Evolutionary conservation across 2,797 vertebrate genomes (phyloP).

Genomic region (Apogon talboti): DNA sequence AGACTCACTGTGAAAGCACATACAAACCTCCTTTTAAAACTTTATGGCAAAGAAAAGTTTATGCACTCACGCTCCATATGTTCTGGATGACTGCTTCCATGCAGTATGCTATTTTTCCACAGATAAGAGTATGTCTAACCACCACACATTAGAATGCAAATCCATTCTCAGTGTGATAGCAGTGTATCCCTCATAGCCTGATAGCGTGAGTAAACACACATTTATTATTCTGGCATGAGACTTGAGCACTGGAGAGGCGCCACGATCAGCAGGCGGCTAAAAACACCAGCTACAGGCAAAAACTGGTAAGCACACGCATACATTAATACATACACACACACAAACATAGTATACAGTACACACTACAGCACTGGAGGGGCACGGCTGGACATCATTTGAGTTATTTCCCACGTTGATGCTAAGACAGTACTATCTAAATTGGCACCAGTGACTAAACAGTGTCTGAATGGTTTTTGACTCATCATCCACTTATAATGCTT

Average conservation of each 20-base stretch:
- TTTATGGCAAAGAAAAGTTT: background rate
- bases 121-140: constrained; percentile 28
- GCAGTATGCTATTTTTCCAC: constrained; percentile 12
- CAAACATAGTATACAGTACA: too few species aligned
- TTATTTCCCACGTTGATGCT: too few species aligned
- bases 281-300: constrained; percentile 48
- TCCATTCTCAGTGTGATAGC: constrained; percentile 36
- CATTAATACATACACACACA: too few species aligned
- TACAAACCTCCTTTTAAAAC: background rate
- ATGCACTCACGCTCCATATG: constrained; percentile 2
- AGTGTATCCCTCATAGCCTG: constrained; percentile 34
- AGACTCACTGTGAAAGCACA: background rate
- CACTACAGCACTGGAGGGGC: too few species aligned
- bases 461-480: too few species aligned
- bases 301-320: too few species aligned
- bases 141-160: constrained; percentile 45
- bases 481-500: too few species aligned
- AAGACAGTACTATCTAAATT: too few species aligned
- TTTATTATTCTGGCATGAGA: constrained; percentile 53
- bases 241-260: constrained; percentile 47
- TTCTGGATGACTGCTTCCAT: background rate
- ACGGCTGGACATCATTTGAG: too few species aligned
- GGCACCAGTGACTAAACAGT: too few species aligned
- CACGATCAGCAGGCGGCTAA: constrained; percentile 64
- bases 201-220: constrained; percentile 54